Evolutionary conservation across 2,888 invertebrate genomes (phyloP).

Genomic region (Agrilus cyanescens): DNA sequence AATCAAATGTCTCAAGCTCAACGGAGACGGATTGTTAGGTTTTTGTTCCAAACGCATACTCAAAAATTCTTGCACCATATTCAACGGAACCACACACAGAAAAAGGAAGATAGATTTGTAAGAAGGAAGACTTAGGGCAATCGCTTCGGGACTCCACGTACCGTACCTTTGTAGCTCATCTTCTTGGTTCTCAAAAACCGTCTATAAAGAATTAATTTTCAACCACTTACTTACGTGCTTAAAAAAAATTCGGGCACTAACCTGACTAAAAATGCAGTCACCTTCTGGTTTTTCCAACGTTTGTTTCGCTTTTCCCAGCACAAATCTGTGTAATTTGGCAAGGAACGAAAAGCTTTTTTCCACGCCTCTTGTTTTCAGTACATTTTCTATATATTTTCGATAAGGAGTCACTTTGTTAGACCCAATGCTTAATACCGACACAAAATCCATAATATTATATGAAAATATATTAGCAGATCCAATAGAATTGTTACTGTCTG

Average conservation of each 20-base stretch:
- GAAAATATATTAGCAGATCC: slow-evolving; percentile 24
- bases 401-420: slow-evolving; percentile 31
- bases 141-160: slow-evolving; percentile 64
- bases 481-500: slow-evolving; percentile 37
- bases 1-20: slow-evolving; percentile 71
- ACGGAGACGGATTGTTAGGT: slow-evolving; percentile 70
- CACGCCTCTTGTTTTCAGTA: slow-evolving; percentile 76
- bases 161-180: slow-evolving; percentile 53
- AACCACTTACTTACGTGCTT: background rate
- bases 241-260: too few relatives aligned
- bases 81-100: slow-evolving; percentile 72
- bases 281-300: slow-evolving; percentile 50
- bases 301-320: slow-evolving; percentile 58
- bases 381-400: slow-evolving; percentile 75
- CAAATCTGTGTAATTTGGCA: slow-evolving; percentile 55
- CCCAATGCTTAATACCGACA: slow-evolving; percentile 38
- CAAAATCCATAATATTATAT: slow-evolving; percentile 16
- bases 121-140: slow-evolving; percentile 69
- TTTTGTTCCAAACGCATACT: slow-evolving; percentile 72
- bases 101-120: slow-evolving; percentile 79
- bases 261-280: slow-evolving; percentile 23
- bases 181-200: slow-evolving; percentile 30
- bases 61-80: slow-evolving; percentile 87
- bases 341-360: slow-evolving; percentile 71
- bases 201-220: slow-evolving; percentile 9